phyloP scores from a whole-genome alignment of 2,888 invertebrate species.

The Mantis religiosa region DNA sequence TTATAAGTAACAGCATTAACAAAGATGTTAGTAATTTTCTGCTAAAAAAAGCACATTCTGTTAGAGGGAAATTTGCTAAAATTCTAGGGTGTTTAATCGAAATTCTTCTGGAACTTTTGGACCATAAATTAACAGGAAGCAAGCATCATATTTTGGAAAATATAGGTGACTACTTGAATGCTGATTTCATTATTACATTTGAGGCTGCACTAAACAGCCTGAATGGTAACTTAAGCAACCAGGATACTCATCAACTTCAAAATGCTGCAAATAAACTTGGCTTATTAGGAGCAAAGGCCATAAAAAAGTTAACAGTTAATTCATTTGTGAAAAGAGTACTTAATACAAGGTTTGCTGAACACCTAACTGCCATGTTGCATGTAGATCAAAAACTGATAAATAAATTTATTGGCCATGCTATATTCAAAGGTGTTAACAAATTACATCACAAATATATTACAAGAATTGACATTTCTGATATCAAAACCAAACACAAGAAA shows the following conservation, averaged over 20 bases:
- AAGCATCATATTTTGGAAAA: neutral
- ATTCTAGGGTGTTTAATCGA: neutral
- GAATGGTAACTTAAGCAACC: neutral
- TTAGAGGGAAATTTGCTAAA: neutral
- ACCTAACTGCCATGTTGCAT: neutral
- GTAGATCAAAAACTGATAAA: neutral
- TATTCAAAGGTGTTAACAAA: neutral
- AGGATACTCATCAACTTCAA: neutral
- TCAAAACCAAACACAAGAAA: neutral
- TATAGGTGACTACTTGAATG: neutral
- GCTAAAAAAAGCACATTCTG: neutral
- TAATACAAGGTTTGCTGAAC: neutral
- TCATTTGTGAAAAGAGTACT: neutral
- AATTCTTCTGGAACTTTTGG: neutral
- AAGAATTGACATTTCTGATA: neutral
- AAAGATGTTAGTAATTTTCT: neutral
- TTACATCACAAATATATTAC: neutral
- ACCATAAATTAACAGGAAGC: neutral
- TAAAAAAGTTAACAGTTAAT: neutral
- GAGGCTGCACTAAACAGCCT: neutral
- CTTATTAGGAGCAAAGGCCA: neutral
- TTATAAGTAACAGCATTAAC: neutral
- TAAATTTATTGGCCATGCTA: neutral
- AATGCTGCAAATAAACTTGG: neutral
- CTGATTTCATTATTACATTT: neutral